These are phyloP conservation scores for Paracentrotus lividus DNA, from an alignment of 53 echinoderm and acorn worm genomes.

Conservation along the genomic window DNA sequence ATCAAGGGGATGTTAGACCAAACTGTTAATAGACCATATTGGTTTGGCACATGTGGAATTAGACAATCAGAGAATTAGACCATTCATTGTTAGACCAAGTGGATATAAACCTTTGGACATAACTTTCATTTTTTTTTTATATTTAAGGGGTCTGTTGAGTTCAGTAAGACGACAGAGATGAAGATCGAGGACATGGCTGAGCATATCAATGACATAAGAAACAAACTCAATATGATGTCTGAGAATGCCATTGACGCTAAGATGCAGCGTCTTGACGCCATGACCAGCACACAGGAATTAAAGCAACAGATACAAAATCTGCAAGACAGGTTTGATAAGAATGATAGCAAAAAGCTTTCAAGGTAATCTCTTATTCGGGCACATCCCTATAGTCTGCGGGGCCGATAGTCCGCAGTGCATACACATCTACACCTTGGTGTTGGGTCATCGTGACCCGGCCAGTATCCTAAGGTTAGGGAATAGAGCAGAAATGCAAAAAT, in stretches of 20 bases:
- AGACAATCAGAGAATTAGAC: no score
- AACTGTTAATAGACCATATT: no score
- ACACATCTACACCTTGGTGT: no score
- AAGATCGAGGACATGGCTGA: conserved; percentile 16
- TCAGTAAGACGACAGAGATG: conserved; percentile 11
- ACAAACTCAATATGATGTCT: background rate
- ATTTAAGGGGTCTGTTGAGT: background rate
- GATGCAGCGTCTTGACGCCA: background rate
- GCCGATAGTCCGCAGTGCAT: no score
- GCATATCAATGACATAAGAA: conserved; percentile 4
- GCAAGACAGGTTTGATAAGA: background rate
- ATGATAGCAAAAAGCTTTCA: background rate
- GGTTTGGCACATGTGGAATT: no score
- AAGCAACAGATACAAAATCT: background rate
- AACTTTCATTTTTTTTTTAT: background rate
- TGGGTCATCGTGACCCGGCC: no score
- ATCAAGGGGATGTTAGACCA: no score
- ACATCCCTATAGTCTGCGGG: no score
- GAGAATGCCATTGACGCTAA: conserved; percentile 15
- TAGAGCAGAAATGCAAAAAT: no score
- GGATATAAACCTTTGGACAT: no score
- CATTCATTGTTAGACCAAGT: no score
- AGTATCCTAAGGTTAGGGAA: no score
- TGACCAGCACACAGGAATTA: background rate
- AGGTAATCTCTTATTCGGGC: background rate